phyloP scores from a whole-genome alignment of 2,888 invertebrate genomes.

The Andrena camellia region DNA sequence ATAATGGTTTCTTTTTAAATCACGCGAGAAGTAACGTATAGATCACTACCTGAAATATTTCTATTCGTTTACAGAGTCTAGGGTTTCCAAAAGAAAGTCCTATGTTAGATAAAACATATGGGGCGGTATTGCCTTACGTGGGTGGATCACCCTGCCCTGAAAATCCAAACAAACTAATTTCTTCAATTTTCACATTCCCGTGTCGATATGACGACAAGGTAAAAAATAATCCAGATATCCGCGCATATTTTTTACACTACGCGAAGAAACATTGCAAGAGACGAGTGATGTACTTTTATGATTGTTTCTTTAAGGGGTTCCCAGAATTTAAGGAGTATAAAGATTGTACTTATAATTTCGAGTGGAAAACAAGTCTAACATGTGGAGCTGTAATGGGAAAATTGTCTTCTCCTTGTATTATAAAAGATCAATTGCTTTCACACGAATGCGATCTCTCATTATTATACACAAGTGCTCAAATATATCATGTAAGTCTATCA shows the following conservation, averaged over 20 bases:
- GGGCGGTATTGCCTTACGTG: conserved; percentile 69
- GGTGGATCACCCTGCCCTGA: conserved; percentile 76
- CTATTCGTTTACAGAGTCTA: conserved; percentile 70
- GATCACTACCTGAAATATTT: conserved; percentile 12
- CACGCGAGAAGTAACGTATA: not conserved
- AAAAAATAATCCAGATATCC: conserved; percentile 2
- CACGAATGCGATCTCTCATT: conserved; percentile 74
- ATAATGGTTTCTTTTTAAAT: not conserved
- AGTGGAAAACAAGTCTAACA: conserved; percentile 77
- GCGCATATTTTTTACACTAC: not conserved
- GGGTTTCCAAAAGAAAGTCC: conserved; percentile 75
- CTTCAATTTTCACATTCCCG: conserved; percentile 73
- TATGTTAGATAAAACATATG: conserved; percentile 66
- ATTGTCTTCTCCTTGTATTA: conserved; percentile 72
- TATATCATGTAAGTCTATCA: conserved; percentile 70
- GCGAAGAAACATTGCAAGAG: not conserved
- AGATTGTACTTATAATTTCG: conserved; percentile 77
- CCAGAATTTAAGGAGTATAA: conserved; percentile 73
- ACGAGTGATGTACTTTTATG: conserved; percentile 1
- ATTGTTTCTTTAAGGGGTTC: conserved; percentile 65
- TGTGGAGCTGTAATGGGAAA: conserved; percentile 73
- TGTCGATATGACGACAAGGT: conserved; percentile 69
- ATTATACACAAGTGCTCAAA: conserved; percentile 56
- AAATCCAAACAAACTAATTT: conserved; percentile 63
- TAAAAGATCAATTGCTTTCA: conserved; percentile 71